Evolutionary conservation across 2,113 vertebrate genomes (phyloP), one percentile per base, ranked within the genome.

Genomic region (Brevimyrus niger): DNA sequence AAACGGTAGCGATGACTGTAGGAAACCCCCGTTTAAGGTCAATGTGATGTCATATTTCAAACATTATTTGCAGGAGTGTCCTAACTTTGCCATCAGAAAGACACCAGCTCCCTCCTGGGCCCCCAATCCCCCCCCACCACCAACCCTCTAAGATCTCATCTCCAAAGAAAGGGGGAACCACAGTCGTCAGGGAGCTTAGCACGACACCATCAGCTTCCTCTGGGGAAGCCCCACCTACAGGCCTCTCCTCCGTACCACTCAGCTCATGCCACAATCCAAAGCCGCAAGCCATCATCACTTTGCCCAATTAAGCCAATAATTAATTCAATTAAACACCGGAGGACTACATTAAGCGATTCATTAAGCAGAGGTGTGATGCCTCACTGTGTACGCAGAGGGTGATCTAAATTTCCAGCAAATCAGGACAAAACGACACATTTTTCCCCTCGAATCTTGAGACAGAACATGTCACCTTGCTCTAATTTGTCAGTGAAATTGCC

Each of bases 291-390:
- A 93, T 93, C 91, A 91, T 92, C 91, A 91, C 92, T 92, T 88
- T 91, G 91, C 90, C 92, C 93, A 93, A 92, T 93, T 93, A 93
- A 87, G 89, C 92, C 90, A 88, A 91, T 92, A 92, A 93, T 93
- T 93, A 92, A 93, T 93, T 93, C 91, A 92, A 92, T 93, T 93
- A 93, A 92, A 91, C 87, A 88, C 89, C 51, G 88, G 88, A 93
- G 92, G 90, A 88, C 88, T 89, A 88, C 91, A 92, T 92, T 93
- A 93, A 92, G 92, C 91, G 65, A 89, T 92, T 93, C 88, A 92
- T 93, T 92, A 92, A 91, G 92, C 90, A 91, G 91, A 82, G 87
- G 90, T 83, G 85, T 50, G 61, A 84, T 87, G 92, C 87, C 90
- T 92, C 88, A 44, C 35, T 44, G 47, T 58, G 76, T 65, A 47